Percentiles rank a stretch among this genome's conserved stretches.
Evolutionary conservation across 2,888 invertebrate genomes (phyloP).

Genomic region (Drosophila anomelani): DNA sequence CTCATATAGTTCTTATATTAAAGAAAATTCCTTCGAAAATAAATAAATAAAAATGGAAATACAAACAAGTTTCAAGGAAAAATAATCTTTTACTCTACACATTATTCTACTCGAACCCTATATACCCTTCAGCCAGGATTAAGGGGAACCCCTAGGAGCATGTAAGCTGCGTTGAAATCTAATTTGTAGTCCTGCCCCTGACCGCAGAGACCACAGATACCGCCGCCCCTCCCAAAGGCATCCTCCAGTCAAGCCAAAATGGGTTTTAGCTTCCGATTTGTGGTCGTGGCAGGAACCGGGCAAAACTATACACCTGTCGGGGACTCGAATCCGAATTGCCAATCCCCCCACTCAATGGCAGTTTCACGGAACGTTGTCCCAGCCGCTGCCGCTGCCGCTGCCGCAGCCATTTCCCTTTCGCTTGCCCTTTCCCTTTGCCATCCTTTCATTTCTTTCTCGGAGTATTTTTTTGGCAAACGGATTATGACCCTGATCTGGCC

Average conservation of each 20-base stretch:
- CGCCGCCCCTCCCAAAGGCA: slow-evolving; percentile 34
- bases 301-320: slow-evolving; percentile 46
- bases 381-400: slow-evolving; percentile 15
- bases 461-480: slow-evolving; percentile 60
- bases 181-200: slow-evolving; percentile 60
- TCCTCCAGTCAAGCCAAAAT: slow-evolving; percentile 62
- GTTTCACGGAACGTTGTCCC: slow-evolving; percentile 47
- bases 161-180: slow-evolving; percentile 70
- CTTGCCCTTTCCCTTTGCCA: not conserved
- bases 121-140: not conserved
- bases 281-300: slow-evolving; percentile 49
- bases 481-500: slow-evolving; percentile 77
- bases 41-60: not conserved
- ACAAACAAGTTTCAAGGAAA: not conserved
- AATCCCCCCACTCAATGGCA: slow-evolving; percentile 20
- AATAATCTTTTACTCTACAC: slow-evolving; percentile 6
- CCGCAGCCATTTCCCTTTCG: not conserved
- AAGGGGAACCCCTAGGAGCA: slow-evolving; percentile 9
- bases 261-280: slow-evolving; percentile 72
- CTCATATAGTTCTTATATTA: too few relatives aligned
- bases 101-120: not conserved
- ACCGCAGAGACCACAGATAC: slow-evolving; percentile 29
- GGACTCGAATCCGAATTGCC: slow-evolving; percentile 21
- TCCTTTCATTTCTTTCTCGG: slow-evolving; percentile 2
- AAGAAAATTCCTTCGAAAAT: not conserved